A percentile compares a stretch with the other conserved stretches of the same genome.
Conservation (phyloP, 2,888 invertebrate species). For the Anoplius nigerrimus region DNA sequence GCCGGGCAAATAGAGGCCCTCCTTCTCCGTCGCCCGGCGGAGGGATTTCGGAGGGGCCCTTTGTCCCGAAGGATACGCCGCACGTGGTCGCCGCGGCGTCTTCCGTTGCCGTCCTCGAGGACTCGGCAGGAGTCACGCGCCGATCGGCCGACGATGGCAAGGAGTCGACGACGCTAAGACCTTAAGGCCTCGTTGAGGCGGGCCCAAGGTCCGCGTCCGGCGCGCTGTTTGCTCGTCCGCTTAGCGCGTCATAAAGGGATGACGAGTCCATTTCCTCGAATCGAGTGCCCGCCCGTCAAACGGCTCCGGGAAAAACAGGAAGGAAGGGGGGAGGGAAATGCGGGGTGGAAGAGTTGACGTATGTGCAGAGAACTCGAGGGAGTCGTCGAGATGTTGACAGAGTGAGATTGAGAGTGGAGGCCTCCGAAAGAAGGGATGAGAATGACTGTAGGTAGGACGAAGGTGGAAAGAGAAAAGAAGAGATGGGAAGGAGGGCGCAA, state of each 20-base stretch:
- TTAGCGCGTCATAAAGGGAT: constrained; percentile 58
- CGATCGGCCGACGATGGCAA: constrained; percentile 41
- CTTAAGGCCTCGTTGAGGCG: constrained; percentile 36
- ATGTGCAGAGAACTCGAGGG: constrained; percentile 45
- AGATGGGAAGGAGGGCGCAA: constrained; percentile 5
- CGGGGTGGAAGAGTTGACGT: constrained; percentile 32
- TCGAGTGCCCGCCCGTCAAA: constrained; percentile 18
- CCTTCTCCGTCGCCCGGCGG: constrained; percentile 13
- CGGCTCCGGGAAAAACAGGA: constrained; percentile 22
- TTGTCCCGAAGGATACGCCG: constrained; percentile 43
- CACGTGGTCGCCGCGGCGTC: constrained; percentile 33
- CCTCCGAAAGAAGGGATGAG: background rate
- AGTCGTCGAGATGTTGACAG: constrained; percentile 52
- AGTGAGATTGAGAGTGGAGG: constrained; percentile 16
- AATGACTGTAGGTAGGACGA: no score
- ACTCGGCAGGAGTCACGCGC: constrained; percentile 48
- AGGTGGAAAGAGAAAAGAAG: background rate
- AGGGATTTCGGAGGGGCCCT: constrained; percentile 19
- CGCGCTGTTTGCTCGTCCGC: constrained; percentile 54
- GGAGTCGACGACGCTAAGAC: constrained; percentile 36
- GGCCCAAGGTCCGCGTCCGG: constrained; percentile 24
- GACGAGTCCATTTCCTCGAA: constrained; percentile 58
- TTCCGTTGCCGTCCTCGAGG: constrained; percentile 2
- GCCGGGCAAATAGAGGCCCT: constrained; percentile 34
- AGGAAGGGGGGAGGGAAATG: constrained; percentile 13